These are phyloP conservation scores for Leucozona laternaria DNA, from an alignment of 2,888 invertebrate genomes.

Conservation along the genomic window DNA sequence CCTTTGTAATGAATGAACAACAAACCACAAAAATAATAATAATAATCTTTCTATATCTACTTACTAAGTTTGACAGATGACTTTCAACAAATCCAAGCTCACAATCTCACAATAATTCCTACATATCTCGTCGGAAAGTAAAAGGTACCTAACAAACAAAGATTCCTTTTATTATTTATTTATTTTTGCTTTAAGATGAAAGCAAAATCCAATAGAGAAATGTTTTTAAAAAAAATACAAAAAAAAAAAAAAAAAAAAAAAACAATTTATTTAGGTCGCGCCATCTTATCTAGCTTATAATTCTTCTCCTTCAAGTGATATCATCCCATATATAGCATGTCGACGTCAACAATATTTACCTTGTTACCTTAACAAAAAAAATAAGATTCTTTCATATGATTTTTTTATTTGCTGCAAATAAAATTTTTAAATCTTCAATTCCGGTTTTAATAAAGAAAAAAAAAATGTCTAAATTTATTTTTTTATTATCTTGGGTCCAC, in stretches of 20 bases:
- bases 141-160: constrained; percentile 16
- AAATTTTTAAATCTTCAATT: constrained; percentile 19
- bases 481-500: background rate
- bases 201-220: constrained; percentile 35
- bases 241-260: constrained; percentile 15
- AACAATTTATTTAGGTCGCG: constrained; percentile 51
- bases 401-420: background rate
- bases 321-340: constrained; percentile 31
- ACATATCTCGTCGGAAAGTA: constrained; percentile 24
- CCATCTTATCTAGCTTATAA: constrained; percentile 45
- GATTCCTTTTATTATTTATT: constrained; percentile 9
- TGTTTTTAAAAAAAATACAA: background rate
- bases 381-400: constrained; percentile 13
- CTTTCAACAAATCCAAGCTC: constrained; percentile 20
- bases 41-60: no score
- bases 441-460: constrained; percentile 17
- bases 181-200: constrained; percentile 29
- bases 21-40: constrained; percentile 5
- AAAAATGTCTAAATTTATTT: background rate
- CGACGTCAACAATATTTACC: constrained; percentile 22
- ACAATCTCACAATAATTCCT: background rate
- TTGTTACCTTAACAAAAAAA: background rate
- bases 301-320: constrained; percentile 50
- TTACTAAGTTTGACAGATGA: constrained; percentile 3
- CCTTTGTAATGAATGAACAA: constrained; percentile 6